phyloP scores from a whole-genome alignment of 1,140 invertebrate species.

The Lasaia peninsularis region DNA sequence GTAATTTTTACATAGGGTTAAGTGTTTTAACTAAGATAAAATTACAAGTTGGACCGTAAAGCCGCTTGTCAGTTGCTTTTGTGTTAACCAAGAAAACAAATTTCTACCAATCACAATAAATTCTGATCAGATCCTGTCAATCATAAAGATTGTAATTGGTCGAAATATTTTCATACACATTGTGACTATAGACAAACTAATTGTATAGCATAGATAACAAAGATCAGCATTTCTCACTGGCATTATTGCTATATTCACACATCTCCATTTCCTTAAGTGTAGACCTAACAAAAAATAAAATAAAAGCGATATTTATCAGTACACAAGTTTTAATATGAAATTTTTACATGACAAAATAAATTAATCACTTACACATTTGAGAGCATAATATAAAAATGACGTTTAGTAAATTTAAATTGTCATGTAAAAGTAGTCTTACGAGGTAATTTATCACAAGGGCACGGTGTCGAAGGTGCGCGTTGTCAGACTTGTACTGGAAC shows the following conservation, averaged over 20 bases:
- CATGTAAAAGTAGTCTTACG: slow-evolving; percentile 55
- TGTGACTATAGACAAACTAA: not conserved
- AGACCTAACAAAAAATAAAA: slow-evolving; percentile 34
- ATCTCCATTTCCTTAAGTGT: slow-evolving; percentile 31
- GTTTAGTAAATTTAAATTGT: slow-evolving; percentile 40
- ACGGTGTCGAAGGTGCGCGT: slow-evolving; percentile 56
- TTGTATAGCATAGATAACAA: slow-evolving; percentile 21
- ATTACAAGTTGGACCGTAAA: no score
- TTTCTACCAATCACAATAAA: not conserved
- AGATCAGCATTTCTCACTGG: slow-evolving; percentile 38
- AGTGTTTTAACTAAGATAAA: no score
- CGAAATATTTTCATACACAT: not conserved
- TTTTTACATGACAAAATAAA: slow-evolving; percentile 59
- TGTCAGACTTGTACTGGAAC: slow-evolving; percentile 70
- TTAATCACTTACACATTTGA: slow-evolving; percentile 18
- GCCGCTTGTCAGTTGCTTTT: no score
- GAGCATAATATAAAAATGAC: slow-evolving; percentile 10
- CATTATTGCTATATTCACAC: slow-evolving; percentile 38
- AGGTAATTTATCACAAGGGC: slow-evolving; percentile 65
- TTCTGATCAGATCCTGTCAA: not conserved
- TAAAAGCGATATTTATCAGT: slow-evolving; percentile 51
- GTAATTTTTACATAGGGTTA: no score
- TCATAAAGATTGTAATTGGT: no score
- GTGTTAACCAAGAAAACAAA: slow-evolving; percentile 2
- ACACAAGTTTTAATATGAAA: slow-evolving; percentile 43